Evolutionary conservation across 2,113 vertebrate species (phyloP).

Genomic region (Dasyornis broadbenti): DNA sequence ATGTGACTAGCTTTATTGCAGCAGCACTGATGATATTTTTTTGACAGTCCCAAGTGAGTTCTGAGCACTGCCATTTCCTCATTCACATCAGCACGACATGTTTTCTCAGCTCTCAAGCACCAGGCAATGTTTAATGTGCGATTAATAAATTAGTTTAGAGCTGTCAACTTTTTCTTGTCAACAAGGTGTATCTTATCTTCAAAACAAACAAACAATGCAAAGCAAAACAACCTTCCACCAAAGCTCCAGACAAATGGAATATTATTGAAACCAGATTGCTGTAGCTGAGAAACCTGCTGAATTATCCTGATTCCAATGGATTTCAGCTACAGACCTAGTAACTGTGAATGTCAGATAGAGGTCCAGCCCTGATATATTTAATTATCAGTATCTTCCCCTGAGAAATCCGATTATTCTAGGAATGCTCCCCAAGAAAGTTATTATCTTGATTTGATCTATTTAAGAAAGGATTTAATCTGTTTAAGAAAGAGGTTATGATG

Average conservation of each 20-base stretch:
- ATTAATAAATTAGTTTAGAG: neutral
- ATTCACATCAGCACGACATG: neutral
- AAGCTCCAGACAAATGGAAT: neutral
- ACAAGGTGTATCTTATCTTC: neutral
- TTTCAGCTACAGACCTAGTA: neutral
- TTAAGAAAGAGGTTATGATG: constrained; percentile 7
- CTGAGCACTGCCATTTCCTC: neutral
- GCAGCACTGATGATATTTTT: neutral
- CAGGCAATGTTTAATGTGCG: neutral
- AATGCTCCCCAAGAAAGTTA: constrained; percentile 19
- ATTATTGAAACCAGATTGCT: neutral
- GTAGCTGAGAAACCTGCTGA: neutral
- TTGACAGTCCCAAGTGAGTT: neutral
- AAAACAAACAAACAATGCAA: neutral
- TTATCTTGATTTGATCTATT: constrained; percentile 30
- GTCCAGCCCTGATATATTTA: neutral
- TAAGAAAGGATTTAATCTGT: constrained; percentile 29
- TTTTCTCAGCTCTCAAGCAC: neutral
- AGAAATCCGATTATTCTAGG: constrained; percentile 32
- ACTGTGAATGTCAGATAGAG: constrained; percentile 11
- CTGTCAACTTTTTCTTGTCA: neutral
- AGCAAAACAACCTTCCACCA: neutral
- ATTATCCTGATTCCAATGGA: neutral
- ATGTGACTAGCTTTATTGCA: neutral
- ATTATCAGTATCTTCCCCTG: constrained; percentile 9